Percentiles rank a stretch among this genome's conserved stretches.
Evolutionary conservation across 2,113 vertebrate species (phyloP).

Genomic region (Blennius ocellaris): DNA sequence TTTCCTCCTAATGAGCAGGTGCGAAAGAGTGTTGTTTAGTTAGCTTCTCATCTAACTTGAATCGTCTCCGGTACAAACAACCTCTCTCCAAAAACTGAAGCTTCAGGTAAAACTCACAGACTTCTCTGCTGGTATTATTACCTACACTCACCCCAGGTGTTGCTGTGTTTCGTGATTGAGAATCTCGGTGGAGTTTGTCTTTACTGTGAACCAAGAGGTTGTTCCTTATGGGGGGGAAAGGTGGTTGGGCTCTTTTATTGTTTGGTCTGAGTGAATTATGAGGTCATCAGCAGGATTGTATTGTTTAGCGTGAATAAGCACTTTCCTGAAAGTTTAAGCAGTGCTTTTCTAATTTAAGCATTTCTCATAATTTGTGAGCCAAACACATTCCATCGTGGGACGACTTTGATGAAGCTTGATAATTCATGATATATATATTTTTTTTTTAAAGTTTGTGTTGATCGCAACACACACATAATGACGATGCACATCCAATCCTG

Average conservation of each 20-base stretch:
- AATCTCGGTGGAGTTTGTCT: not conserved
- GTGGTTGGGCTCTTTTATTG: not conserved
- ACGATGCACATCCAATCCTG: too few relatives aligned
- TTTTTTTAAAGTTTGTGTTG: too few relatives aligned
- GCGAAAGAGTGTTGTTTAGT: constrained; percentile 29
- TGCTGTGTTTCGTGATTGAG: not conserved
- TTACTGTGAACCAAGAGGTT: not conserved
- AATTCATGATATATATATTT: too few relatives aligned
- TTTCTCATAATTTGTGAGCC: too few relatives aligned
- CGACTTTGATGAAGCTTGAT: not conserved
- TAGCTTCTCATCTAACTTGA: constrained; percentile 26
- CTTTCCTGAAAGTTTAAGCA: not conserved
- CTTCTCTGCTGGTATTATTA: not conserved
- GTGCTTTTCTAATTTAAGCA: not conserved
- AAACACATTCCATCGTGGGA: not conserved
- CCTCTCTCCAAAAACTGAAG: not conserved
- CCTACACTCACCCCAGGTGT: not conserved
- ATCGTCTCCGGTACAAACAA: constrained; percentile 11
- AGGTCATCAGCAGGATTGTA: not conserved
- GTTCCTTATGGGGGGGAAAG: not conserved
- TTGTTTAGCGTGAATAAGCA: not conserved
- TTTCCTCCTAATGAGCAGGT: constrained; percentile 39
- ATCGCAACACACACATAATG: too few relatives aligned
- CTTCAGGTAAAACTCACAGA: constrained; percentile 11
- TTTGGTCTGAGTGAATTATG: not conserved